phyloP scores from a whole-genome alignment of 2,113 vertebrate genomes.

The Edolisoma coerulescens region DNA sequence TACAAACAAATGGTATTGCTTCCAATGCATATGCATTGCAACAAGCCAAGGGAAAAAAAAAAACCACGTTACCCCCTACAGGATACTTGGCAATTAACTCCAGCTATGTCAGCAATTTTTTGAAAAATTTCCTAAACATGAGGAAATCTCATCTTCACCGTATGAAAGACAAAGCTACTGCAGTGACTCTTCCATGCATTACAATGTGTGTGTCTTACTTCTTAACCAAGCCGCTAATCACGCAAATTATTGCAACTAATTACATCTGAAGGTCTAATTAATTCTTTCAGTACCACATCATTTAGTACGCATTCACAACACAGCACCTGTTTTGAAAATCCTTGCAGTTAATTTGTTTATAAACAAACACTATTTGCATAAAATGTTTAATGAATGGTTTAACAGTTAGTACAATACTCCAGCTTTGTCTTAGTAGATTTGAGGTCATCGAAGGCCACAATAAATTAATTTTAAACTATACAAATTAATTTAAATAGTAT shows the following conservation, averaged over 20 bases:
- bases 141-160: slow-evolving; percentile 74
- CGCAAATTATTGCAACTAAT: slow-evolving; percentile 99
- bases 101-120: slow-evolving; percentile 86
- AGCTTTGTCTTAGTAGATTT: slow-evolving; percentile 78
- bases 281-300: slow-evolving; percentile 99
- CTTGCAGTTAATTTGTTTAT: slow-evolving; percentile 98
- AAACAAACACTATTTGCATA: slow-evolving; percentile 96
- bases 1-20: slow-evolving; percentile 59
- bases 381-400: slow-evolving; percentile 94
- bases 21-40: slow-evolving; percentile 52
- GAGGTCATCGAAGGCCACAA: slow-evolving; percentile 79
- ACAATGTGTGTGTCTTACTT: slow-evolving; percentile 91
- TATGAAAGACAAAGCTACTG: slow-evolving; percentile 76
- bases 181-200: slow-evolving; percentile 78
- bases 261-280: slow-evolving; percentile 98
- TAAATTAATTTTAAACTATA: slow-evolving; percentile 86
- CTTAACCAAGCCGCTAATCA: slow-evolving; percentile 99
- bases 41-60: slow-evolving; percentile 43
- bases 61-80: slow-evolving; percentile 58
- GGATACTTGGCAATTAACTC: slow-evolving; percentile 84
- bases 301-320: slow-evolving; percentile 96
- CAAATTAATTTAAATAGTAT: slow-evolving; percentile 85
- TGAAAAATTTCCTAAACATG: slow-evolving; percentile 82
- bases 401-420: slow-evolving; percentile 79
- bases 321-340: slow-evolving; percentile 98